Evolutionary conservation across 2,888 invertebrate genomes (phyloP), one percentile per base, ranked within the genome.

Genomic region (Gryllus longicercus): DNA sequence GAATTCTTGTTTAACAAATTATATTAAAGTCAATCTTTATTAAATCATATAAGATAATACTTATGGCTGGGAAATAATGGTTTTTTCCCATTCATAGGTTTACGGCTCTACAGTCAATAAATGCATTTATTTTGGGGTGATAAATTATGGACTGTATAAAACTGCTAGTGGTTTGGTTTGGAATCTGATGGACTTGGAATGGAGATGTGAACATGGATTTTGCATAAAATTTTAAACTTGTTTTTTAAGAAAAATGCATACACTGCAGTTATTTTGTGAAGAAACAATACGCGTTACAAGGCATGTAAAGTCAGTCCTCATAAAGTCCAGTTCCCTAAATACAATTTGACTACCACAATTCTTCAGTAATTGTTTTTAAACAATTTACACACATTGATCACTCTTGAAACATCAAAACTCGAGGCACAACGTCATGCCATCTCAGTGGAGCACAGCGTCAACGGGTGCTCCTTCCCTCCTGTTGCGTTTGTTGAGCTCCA

Each of bases 401-500:
- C 63, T 18, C 63, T 63, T 63, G 63, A 18, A 63, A 63, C 63
- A 63, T 63, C 10, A 16, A 63, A 63, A 63, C 14, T 63, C 63
- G 16, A 18, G 63, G 63, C 63, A 63, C 63, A 63, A n/a, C n/a
- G 16, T 16, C n/a, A 38, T 63, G 14, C 63, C n/a, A 5, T 63
- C 63, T 63, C n/a, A 63, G n/a, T 63, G 63, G n/a, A 63, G 63
- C 8, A 63, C 63, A 11, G 63, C 63, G n/a, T 63, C 63, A 16
- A 63, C 63, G 8, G 63, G 18, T 0, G 63, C 14, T 5, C n/a
- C 63, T 16, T 16, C 63, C 12, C n/a, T 63, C 8, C 63, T 12
- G 76, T 38, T 38, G 23, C 25, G 23, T 23, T 84, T 84, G 78
- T 84, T 84, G 76, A 85, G 82, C 81, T 84, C 85, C 51, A 87